These are phyloP conservation scores for Malaclemys terrapin DNA, from an alignment of 2,113 vertebrate species.

Conservation along the genomic window DNA sequence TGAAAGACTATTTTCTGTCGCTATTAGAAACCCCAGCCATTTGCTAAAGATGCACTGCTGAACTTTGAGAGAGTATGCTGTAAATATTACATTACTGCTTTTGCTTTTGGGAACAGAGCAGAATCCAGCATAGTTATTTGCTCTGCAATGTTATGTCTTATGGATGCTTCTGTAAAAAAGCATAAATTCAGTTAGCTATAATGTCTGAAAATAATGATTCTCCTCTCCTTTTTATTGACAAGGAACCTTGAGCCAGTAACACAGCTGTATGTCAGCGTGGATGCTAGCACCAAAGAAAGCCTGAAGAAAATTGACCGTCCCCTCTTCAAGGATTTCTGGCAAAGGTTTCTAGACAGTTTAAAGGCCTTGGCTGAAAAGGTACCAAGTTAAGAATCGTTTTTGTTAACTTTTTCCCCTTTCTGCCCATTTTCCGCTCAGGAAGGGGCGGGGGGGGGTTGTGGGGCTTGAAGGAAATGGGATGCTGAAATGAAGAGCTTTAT, in stretches of 20 bases:
- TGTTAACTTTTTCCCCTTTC: neutral
- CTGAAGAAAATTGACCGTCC: constrained; percentile 95
- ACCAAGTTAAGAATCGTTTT: neutral
- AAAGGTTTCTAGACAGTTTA: constrained; percentile 92
- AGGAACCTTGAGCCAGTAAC: constrained; percentile 93
- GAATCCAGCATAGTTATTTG: neutral
- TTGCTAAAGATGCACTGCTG: neutral
- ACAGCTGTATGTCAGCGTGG: constrained; percentile 96
- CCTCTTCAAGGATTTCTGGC: constrained; percentile 98
- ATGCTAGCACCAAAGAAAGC: constrained; percentile 94
- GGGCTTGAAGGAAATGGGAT: neutral
- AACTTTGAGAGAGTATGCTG: neutral
- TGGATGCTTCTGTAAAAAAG: neutral
- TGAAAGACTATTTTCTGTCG: neutral
- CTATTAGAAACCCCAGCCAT: neutral
- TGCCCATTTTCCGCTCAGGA: neutral
- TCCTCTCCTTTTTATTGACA: neutral
- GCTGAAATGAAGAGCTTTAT: fast-evolving
- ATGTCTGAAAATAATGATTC: neutral
- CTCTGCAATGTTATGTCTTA: neutral
- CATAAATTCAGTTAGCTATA: neutral
- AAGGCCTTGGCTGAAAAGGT: constrained; percentile 96
- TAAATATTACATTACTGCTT: neutral
- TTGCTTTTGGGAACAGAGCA: neutral
- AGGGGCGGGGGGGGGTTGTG: neutral